phyloP scores from a whole-genome alignment of 2,888 invertebrate species.

The Cheilosia scutellata region DNA sequence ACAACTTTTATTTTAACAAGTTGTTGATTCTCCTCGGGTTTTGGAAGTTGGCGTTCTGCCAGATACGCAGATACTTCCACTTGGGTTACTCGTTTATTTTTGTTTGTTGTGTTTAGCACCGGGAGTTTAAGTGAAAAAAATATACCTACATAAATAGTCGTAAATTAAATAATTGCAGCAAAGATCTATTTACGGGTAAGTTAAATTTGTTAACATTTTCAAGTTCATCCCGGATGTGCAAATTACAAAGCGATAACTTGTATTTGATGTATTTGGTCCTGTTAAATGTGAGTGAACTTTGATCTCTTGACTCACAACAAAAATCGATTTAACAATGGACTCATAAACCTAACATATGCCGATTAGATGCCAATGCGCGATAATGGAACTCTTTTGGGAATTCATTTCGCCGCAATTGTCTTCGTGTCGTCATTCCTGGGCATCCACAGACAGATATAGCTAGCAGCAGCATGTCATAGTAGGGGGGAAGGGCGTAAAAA shows the following conservation, averaged over 20 bases:
- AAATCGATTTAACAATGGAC: slow-evolving; percentile 22
- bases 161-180: not conserved
- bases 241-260: not conserved
- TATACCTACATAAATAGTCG: not conserved
- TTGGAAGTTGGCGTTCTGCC: slow-evolving; percentile 48
- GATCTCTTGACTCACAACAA: not conserved
- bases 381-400: not conserved
- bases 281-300: slow-evolving; percentile 2
- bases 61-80: slow-evolving; percentile 44
- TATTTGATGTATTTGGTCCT: not conserved
- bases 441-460: not conserved
- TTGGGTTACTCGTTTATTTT: slow-evolving; percentile 28
- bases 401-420: not conserved
- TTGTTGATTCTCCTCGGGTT: slow-evolving; percentile 64
- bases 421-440: not conserved
- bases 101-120: slow-evolving; percentile 3
- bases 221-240: not conserved
- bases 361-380: slow-evolving; percentile 1
- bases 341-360: slow-evolving; percentile 18
- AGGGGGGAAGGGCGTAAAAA: too few species aligned
- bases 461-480: too few species aligned
- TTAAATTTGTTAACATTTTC: not conserved
- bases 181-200: slow-evolving; percentile 8
- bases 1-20: slow-evolving; percentile 26
- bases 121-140: not conserved